Evolutionary conservation across 2,113 vertebrate genomes (phyloP), one percentile per base, ranked within the genome.

Genomic region (Sialia sialis): DNA sequence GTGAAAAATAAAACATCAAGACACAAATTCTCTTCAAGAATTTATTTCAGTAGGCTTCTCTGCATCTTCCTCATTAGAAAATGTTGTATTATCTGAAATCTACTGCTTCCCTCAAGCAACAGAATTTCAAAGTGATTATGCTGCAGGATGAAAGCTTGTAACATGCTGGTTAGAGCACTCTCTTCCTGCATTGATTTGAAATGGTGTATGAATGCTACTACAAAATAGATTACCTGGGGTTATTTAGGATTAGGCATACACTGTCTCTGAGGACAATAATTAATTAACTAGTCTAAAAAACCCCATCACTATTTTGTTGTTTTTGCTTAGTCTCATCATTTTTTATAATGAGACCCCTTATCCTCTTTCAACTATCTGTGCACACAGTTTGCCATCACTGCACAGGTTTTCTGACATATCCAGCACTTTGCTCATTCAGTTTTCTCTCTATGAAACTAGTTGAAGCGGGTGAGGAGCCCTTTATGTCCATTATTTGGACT

Each of bases 51-150:
- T 68, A 77, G n/a, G 6, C 44, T 85, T 77, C 43, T 69, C 27
- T 52, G 22, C 48, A 43, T 60, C 55, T 16, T 84, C 20, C 38
- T 94, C 60, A 44, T 72, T 89, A 81, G 14, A 79, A 94, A 86
- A 55, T 49, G 11, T 48, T 87, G 22, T 77, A 49, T 46, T 80
- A 72, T 91, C 51, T 72, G 69, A 90, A 94, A 91, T 92, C 48
- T 84, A 26, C 81, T 75, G 20, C 55, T 93, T 96, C 91, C 54
- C 83, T 87, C 56, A 68, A 96, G 92, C 34, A 95, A 83, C 27
- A 91, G 52, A 55, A 94, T 94, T 94, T 87, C 43, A 74, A 70
- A 96, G 41, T 52, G 59, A 89, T 96, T 95, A 55, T 94, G 62
- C 73, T 85, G 62, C 38, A 70, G 36, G 58, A 89, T 85, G 59